These are phyloP conservation scores for Zoanthus gigantus DNA, from an alignment of 92 coral and sea anemone genomes.

Conservation along the genomic window DNA sequence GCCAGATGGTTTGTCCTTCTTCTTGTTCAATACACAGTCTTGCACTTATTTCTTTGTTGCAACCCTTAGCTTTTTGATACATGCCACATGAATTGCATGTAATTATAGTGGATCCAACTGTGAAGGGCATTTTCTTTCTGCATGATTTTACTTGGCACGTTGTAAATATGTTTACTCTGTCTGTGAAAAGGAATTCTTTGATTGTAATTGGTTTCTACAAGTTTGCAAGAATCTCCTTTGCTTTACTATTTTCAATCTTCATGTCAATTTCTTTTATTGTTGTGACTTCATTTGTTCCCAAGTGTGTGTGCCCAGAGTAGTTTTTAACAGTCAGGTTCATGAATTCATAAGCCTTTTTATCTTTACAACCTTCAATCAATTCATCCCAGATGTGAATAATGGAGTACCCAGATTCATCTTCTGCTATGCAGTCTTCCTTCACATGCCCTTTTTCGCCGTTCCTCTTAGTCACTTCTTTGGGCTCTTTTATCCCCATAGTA, in stretches of 20 bases:
- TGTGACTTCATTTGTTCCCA: slow-evolving; percentile 22
- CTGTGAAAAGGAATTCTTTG: slow-evolving; percentile 26
- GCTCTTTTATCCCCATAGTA: slow-evolving; percentile 30
- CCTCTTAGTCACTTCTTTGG: slow-evolving; percentile 31
- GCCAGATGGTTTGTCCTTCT: slow-evolving; percentile 33
- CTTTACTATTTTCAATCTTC: slow-evolving; percentile 21
- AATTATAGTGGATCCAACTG: slow-evolving; percentile 6
- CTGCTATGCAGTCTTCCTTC: slow-evolving; percentile 21
- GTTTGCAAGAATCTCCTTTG: slow-evolving; percentile 14
- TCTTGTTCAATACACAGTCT: slow-evolving; percentile 30
- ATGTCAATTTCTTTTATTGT: slow-evolving; percentile 13
- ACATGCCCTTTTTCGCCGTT: slow-evolving; percentile 1
- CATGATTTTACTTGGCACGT: slow-evolving; percentile 48
- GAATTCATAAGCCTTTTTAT: slow-evolving; percentile 27
- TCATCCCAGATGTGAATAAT: slow-evolving; percentile 31
- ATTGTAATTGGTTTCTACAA: slow-evolving; percentile 26
- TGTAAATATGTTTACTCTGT: slow-evolving; percentile 22
- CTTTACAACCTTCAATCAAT: not conserved
- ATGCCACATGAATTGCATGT: slow-evolving; percentile 27
- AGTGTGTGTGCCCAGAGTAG: slow-evolving; percentile 17
- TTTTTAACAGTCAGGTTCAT: slow-evolving; percentile 29
- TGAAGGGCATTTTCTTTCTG: slow-evolving; percentile 50
- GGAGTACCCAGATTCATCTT: slow-evolving; percentile 34
- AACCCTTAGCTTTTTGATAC: slow-evolving; percentile 13
- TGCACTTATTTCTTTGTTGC: slow-evolving; percentile 22